These are phyloP conservation scores for Argyrosomus japonicus DNA, from an alignment of 2,113 vertebrate species.

Conservation along the genomic window DNA sequence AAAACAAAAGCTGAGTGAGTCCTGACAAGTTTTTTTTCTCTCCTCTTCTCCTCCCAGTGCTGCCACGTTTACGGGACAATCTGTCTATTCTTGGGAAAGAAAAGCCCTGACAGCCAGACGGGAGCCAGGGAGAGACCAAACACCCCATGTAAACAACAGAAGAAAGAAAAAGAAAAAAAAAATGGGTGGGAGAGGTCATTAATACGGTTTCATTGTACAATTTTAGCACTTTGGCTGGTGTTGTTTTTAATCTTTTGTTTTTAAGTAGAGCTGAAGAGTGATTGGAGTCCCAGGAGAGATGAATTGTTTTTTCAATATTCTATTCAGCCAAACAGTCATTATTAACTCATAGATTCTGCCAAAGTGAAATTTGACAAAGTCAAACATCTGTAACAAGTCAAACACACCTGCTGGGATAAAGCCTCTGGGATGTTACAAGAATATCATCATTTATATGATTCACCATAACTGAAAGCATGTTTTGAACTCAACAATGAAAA, in stretches of 20 bases:
- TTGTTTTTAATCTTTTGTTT: conserved; percentile 7
- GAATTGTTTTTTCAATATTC: neutral
- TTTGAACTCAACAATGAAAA: neutral
- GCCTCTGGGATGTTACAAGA: no score
- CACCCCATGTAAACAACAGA: conserved; percentile 40
- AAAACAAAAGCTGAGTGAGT: conserved; percentile 51
- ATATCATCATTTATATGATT: neutral
- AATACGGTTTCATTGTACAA: conserved; percentile 22
- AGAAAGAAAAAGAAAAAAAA: neutral
- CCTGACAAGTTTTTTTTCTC: conserved; percentile 9
- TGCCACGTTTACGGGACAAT: conserved; percentile 70
- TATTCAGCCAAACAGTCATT: neutral
- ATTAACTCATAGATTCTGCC: neutral
- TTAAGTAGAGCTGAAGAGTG: neutral
- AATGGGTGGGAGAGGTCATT: conserved; percentile 7
- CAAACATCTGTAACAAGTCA: neutral
- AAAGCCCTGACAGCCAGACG: conserved; percentile 53
- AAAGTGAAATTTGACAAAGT: neutral
- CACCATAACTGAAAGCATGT: neutral
- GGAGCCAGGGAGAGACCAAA: conserved; percentile 55
- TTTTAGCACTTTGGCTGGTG: neutral
- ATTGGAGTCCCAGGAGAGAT: neutral
- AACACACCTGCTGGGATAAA: neutral
- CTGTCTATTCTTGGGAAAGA: conserved; percentile 57
- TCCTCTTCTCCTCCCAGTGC: conserved; percentile 34